These are phyloP conservation scores for Notodonta ziczac DNA, from an alignment of 2,888 invertebrate species.

Conservation along the genomic window DNA sequence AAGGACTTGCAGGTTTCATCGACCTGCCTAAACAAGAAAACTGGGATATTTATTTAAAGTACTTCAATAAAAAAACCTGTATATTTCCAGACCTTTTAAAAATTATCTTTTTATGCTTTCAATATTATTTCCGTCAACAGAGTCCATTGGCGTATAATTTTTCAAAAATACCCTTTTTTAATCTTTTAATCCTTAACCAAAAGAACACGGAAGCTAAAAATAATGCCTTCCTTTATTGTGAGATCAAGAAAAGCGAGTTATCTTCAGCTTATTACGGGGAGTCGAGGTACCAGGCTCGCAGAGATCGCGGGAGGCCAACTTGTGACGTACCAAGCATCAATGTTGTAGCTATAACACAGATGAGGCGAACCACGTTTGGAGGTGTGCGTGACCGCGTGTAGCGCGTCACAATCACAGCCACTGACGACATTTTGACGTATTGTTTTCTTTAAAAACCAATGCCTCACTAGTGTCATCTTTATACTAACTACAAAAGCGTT, in stretches of 20 bases:
- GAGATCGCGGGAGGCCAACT: conserved; percentile 67
- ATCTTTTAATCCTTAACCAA: conserved; percentile 22
- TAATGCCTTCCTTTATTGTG: conserved; percentile 62
- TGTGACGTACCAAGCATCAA: conserved; percentile 71
- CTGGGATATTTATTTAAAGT: conserved; percentile 19
- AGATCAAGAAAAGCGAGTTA: conserved; percentile 80
- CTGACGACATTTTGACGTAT: conserved; percentile 59
- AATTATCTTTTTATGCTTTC: neutral
- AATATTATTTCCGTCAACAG: neutral
- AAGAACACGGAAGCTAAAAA: conserved; percentile 70
- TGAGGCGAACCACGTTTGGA: conserved; percentile 40
- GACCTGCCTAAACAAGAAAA: conserved; percentile 28
- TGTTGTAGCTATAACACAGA: conserved; percentile 54
- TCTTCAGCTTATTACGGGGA: conserved; percentile 83
- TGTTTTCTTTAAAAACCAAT: conserved; percentile 18
- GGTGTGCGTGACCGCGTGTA: conserved; percentile 71
- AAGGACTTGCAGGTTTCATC: conserved; percentile 50
- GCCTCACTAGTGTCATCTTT: neutral
- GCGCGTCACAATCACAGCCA: conserved; percentile 65
- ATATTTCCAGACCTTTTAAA: neutral
- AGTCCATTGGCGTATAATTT: neutral
- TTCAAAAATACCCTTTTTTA: conserved; percentile 10
- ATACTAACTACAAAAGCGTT: neutral
- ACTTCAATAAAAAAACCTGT: neutral
- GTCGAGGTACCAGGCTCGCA: conserved; percentile 76